phyloP scores from a whole-genome alignment of 2,113 vertebrate genomes.

The Reinhardtius hippoglossoides region DNA sequence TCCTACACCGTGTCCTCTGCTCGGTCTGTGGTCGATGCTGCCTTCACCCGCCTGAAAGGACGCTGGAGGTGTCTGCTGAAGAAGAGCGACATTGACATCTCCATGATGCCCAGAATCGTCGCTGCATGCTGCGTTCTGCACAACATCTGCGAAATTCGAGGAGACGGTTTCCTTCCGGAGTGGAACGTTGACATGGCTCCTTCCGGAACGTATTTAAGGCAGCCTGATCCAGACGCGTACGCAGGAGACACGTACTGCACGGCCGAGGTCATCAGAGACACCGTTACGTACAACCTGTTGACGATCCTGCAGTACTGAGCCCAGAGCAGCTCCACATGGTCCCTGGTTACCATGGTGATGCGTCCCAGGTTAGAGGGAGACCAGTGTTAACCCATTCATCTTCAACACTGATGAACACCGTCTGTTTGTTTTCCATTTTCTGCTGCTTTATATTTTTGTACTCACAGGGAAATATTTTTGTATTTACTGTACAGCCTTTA shows the following conservation, averaged over 20 bases:
- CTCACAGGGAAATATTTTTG: no score
- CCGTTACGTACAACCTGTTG: conserved; percentile 42
- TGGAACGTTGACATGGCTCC: conserved; percentile 15
- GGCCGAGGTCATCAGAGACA: conserved; percentile 47
- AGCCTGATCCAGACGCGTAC: conserved; percentile 4
- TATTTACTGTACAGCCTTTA: no score
- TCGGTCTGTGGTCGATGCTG: conserved; percentile 15
- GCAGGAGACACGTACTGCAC: conserved; percentile 18
- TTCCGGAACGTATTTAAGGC: background rate
- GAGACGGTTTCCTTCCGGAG: conserved; percentile 38
- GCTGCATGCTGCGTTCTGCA: conserved; percentile 53
- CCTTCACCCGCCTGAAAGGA: conserved; percentile 45
- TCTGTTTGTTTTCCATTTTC: no score
- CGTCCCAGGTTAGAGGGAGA: no score
- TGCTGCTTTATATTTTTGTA: no score
- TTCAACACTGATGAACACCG: no score
- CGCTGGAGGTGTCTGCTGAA: conserved; percentile 59
- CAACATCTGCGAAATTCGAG: conserved; percentile 40
- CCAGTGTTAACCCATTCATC: no score
- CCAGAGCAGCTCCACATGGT: no score
- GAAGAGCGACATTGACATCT: conserved; percentile 47
- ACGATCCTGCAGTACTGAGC: conserved; percentile 31
- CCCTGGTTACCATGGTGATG: no score
- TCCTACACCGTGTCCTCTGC: conserved; percentile 42
- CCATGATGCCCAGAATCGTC: conserved; percentile 33